Evolutionary conservation across 1,140 invertebrate species (phyloP), one percentile per base, ranked within the genome.

Genomic region (Charaxes varanes): DNA sequence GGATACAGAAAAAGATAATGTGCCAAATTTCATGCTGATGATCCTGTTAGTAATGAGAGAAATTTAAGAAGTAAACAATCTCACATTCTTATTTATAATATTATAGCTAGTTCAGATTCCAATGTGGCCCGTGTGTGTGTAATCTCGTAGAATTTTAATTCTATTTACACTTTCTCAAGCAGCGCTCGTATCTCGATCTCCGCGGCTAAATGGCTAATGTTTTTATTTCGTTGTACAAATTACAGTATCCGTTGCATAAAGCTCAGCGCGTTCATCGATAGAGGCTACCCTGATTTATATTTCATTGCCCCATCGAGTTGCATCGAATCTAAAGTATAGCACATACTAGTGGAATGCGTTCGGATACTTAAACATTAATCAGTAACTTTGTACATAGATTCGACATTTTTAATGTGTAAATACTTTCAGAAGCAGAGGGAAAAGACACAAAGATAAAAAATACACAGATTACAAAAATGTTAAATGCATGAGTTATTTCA

Each of bases 231-330:
- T 41, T 36, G 49, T 56, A 56, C 59, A 68, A 73, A 66, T 72
- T 68, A 68, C 65, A 59, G 54, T 70, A 65, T 72, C 71, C 61
- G 55, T 59, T 62, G 60, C 46, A 53, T 54, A 51, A 74, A 68
- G 62, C 67, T 59, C 62, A 69, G 49, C 41, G 50, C 41, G 21
- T 54, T 48, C 51, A 40, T 55, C 56, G 59, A 71, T 70, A 55
- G 42, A 45, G 48, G 24, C 37, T 67, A 70, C 59, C 49, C 72
- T 77, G 74, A 79, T 79, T 79, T 77, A 79, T 76, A 72, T 59
- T 62, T 31, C 15, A 31, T 31, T 31, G 15, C 4, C n/a, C 28
- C n/a, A 31, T 31, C 28, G 18, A 31, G 28, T 17, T 31, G 14
- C n/a, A 8, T 18, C 3, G 10, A 17, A 10, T 12, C 7, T 14